A percentile compares a stretch with the other conserved stretches of the same genome.
Conservation (phyloP, 2,888 invertebrate species). For the Tridacna crocea region DNA sequence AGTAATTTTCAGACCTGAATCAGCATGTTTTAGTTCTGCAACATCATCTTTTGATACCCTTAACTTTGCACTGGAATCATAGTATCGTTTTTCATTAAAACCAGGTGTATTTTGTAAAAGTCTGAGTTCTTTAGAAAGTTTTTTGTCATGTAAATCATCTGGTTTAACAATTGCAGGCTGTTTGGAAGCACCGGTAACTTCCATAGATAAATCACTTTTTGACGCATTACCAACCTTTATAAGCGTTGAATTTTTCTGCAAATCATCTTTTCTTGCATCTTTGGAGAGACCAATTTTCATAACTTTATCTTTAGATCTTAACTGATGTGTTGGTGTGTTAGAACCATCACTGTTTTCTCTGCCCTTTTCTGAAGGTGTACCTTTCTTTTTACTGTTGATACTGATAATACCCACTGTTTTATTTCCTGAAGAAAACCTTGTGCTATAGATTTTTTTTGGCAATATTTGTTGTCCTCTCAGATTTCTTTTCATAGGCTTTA, state of each 20-base stretch:
- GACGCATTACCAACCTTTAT: neutral
- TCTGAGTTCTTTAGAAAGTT: conserved; percentile 36
- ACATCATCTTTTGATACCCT: too few relatives aligned
- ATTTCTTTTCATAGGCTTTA: conserved; percentile 39
- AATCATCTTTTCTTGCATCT: neutral
- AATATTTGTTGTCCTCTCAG: conserved; percentile 17
- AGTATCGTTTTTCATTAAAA: conserved; percentile 30
- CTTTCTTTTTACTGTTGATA: conserved; percentile 9
- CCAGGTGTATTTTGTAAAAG: conserved; percentile 39
- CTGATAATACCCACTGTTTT: neutral
- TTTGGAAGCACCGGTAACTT: neutral
- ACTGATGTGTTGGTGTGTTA: neutral
- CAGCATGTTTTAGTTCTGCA: too few relatives aligned
- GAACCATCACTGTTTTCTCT: neutral
- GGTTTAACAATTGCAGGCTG: neutral
- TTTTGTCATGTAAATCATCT: conserved; percentile 4
- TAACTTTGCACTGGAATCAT: neutral
- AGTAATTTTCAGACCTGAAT: too few relatives aligned
- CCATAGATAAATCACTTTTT: neutral
- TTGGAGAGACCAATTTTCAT: neutral
- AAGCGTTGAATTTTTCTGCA: neutral
- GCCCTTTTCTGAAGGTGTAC: neutral
- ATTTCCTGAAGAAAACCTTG: conserved; percentile 27
- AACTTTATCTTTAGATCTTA: neutral
- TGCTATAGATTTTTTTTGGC: conserved; percentile 29